Evolutionary conservation across 1,140 invertebrate species (phyloP).

Genomic region (Anastrepha obliqua): DNA sequence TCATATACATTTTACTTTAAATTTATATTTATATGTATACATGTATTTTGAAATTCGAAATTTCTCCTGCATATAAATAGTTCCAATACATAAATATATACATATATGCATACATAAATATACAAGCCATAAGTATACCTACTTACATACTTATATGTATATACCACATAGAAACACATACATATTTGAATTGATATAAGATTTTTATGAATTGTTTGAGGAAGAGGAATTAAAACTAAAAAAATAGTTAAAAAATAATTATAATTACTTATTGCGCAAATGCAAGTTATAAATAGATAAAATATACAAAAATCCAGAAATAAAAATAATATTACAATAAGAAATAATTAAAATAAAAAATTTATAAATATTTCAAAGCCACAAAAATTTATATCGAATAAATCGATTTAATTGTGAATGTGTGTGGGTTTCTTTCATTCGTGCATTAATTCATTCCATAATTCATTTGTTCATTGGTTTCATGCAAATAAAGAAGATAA

Average conservation of each 20-base stretch:
- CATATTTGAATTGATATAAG: neutral
- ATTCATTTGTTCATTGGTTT: neutral
- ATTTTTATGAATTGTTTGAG: neutral
- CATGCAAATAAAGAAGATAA: neutral
- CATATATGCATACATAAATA: neutral
- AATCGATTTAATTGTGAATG: slow-evolving; percentile 52
- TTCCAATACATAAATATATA: neutral
- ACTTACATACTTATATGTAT: neutral
- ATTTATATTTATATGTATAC: too few relatives aligned
- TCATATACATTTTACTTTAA: too few relatives aligned
- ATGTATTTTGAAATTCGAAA: too few relatives aligned
- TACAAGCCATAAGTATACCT: neutral
- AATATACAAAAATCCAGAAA: neutral
- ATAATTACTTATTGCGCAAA: neutral
- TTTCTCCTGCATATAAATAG: too few relatives aligned
- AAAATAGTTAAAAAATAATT: slow-evolving; percentile 17
- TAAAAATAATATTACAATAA: neutral
- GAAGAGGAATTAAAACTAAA: neutral
- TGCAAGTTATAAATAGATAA: slow-evolving; percentile 34
- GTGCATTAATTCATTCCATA: neutral
- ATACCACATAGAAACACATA: too few relatives aligned
- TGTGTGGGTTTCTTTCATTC: slow-evolving; percentile 46
- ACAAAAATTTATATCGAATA: slow-evolving; percentile 27
- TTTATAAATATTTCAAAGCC: slow-evolving; percentile 32
- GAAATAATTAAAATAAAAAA: slow-evolving; percentile 38